Conservation (phyloP, 2,797 vertebrate species). For the Galago senegalensis region DNA sequence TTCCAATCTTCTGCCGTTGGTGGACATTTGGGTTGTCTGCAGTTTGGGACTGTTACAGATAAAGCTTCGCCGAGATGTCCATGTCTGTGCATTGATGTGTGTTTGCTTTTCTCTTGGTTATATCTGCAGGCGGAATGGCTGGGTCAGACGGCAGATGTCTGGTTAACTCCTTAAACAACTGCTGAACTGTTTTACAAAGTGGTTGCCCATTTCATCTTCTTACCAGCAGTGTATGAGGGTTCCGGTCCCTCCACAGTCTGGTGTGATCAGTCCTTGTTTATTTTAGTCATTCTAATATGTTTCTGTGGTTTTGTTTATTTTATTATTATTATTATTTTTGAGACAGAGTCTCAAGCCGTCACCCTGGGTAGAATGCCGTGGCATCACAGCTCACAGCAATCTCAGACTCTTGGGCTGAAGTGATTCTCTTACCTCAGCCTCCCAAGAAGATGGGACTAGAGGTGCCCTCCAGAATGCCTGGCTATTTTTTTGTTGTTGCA, state of each 20-base stretch:
- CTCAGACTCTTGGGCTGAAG: too few species aligned
- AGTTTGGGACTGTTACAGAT: neutral
- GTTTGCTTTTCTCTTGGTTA: neutral
- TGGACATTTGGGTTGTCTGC: neutral
- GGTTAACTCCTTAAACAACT: neutral
- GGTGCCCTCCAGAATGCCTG: too few species aligned
- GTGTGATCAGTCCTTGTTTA: neutral
- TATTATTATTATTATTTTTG: too few species aligned
- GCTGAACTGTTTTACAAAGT: neutral
- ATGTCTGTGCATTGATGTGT: neutral
- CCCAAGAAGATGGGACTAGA: too few species aligned
- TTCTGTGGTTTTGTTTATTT: too few species aligned
- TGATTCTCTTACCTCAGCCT: too few species aligned
- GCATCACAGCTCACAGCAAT: too few species aligned
- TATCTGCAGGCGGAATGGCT: neutral
- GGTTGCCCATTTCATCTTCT: neutral
- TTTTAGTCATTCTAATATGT: neutral
- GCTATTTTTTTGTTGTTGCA: too few species aligned
- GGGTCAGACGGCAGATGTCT: neutral
- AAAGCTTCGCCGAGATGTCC: neutral
- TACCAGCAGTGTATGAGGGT: too few species aligned
- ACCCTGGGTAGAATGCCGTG: too few species aligned
- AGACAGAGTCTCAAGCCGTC: too few species aligned
- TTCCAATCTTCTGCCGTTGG: neutral
- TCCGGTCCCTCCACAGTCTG: neutral